Percentiles rank a stretch among this genome's conserved stretches.
These are phyloP conservation scores for Yasuhikotakia modesta DNA, from an alignment of 2,797 vertebrate genomes.

Conservation along the genomic window DNA sequence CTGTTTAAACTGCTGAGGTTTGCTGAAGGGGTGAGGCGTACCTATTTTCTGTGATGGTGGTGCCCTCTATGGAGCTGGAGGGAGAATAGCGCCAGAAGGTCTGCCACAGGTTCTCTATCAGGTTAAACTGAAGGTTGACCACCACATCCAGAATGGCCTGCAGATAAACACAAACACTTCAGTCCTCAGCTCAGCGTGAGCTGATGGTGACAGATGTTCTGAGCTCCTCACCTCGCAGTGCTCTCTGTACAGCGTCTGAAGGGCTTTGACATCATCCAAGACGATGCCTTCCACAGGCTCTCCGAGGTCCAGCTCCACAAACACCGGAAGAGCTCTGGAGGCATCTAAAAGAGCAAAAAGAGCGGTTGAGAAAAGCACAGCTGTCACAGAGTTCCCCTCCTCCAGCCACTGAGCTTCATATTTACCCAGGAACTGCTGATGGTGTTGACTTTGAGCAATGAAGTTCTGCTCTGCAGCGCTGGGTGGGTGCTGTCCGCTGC, in stretches of 20 bases:
- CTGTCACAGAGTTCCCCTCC: not conserved
- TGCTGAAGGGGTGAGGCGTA: constrained; percentile 41
- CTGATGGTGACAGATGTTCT: not conserved
- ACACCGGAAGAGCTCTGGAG: constrained; percentile 91
- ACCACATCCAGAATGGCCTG: constrained; percentile 95
- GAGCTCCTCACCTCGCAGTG: constrained; percentile 89
- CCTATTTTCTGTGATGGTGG: constrained; percentile 81
- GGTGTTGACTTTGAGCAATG: constrained; percentile 93
- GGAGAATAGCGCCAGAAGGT: constrained; percentile 95
- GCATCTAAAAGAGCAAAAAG: constrained; percentile 72
- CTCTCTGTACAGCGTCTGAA: constrained; percentile 91
- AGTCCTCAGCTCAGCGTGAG: not conserved
- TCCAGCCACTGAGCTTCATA: not conserved
- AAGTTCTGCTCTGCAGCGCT: constrained; percentile 86
- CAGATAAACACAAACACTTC: constrained; percentile 7
- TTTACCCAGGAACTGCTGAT: constrained; percentile 95
- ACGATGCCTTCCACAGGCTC: constrained; percentile 81
- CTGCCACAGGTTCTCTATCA: constrained; percentile 97
- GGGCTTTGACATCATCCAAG: constrained; percentile 84
- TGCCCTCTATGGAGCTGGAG: constrained; percentile 79
- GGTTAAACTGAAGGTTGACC: constrained; percentile 95
- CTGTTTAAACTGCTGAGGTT: not conserved
- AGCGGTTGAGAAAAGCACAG: not conserved
- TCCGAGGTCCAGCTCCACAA: constrained; percentile 85
- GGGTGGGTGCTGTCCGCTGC: constrained; percentile 78